A percentile compares a stretch with the other conserved stretches of the same genome.
Evolutionary conservation across 2,113 vertebrate species (phyloP).

Genomic region (Hippocampus abdominalis): DNA sequence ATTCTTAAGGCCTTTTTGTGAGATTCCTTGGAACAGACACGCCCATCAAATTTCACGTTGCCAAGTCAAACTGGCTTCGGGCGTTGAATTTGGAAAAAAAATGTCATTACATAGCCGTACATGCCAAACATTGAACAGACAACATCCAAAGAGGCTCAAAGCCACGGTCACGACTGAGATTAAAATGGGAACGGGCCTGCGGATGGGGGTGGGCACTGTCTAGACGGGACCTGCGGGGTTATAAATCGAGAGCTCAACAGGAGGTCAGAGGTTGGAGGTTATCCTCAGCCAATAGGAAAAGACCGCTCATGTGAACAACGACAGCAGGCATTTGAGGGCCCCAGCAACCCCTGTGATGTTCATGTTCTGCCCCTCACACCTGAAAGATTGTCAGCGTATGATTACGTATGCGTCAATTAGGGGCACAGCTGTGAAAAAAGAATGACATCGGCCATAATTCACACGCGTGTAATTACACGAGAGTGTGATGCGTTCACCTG

Average conservation of each 20-base stretch:
- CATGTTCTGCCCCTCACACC: neutral
- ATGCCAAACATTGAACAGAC: neutral
- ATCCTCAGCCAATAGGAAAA: constrained; percentile 8
- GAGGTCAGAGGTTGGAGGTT: constrained; percentile 46
- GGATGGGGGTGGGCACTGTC: constrained; percentile 13
- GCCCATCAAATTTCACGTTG: neutral
- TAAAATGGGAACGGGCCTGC: neutral
- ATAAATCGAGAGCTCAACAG: constrained; percentile 22
- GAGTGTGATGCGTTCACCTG: constrained; percentile 1
- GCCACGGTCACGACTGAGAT: constrained; percentile 16
- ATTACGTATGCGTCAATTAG: neutral
- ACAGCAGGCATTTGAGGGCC: neutral
- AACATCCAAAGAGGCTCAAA: constrained; percentile 4
- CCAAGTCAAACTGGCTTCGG: neutral
- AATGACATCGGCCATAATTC: constrained; percentile 9
- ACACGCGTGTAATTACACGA: constrained; percentile 12
- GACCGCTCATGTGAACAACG: neutral
- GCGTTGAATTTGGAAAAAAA: neutral
- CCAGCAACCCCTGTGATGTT: neutral
- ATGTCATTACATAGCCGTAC: neutral
- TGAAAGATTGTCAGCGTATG: neutral
- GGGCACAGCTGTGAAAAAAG: constrained; percentile 3
- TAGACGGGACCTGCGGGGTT: constrained; percentile 27
- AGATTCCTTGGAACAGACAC: neutral
- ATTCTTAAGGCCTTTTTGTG: neutral